Percentiles rank a stretch among this genome's conserved stretches.
phyloP scores from a whole-genome alignment of 2,888 invertebrate species.

The Scaeva pyrastri region DNA sequence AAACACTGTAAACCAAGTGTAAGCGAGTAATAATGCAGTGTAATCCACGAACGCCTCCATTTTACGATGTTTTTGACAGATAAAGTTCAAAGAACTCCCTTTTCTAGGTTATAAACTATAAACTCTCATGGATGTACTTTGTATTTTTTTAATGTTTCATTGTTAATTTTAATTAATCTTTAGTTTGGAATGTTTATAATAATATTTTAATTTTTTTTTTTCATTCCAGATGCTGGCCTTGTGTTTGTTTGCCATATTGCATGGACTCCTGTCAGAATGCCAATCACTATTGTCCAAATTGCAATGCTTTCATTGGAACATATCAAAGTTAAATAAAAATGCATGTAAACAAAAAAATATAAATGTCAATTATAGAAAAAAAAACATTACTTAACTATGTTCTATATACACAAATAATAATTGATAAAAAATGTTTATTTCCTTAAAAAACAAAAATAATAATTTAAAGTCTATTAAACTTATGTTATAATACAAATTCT shows the following conservation, averaged over 20 bases:
- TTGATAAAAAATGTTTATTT: slow-evolving; percentile 5
- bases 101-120: no score
- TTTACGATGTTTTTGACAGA: no score
- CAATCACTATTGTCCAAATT: slow-evolving; percentile 86
- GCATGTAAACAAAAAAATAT: background rate
- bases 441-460: background rate
- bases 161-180: background rate
- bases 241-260: slow-evolving; percentile 86
- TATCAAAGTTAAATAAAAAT: slow-evolving; percentile 80
- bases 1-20: no score
- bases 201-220: slow-evolving; percentile 10
- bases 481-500: no score
- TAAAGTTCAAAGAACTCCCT: no score
- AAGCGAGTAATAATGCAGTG: no score
- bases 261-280: slow-evolving; percentile 85
- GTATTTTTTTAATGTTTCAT: background rate
- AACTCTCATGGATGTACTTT: no score
- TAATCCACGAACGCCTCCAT: no score
- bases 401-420: background rate
- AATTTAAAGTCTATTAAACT: no score
- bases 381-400: background rate
- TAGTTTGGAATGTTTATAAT: no score
- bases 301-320: slow-evolving; percentile 85
- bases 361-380: background rate
- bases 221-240: slow-evolving; percentile 84